Evolutionary conservation across 2,888 invertebrate species (phyloP), one percentile per base, ranked within the genome.

Genomic region (Hymenopus coronatus): DNA sequence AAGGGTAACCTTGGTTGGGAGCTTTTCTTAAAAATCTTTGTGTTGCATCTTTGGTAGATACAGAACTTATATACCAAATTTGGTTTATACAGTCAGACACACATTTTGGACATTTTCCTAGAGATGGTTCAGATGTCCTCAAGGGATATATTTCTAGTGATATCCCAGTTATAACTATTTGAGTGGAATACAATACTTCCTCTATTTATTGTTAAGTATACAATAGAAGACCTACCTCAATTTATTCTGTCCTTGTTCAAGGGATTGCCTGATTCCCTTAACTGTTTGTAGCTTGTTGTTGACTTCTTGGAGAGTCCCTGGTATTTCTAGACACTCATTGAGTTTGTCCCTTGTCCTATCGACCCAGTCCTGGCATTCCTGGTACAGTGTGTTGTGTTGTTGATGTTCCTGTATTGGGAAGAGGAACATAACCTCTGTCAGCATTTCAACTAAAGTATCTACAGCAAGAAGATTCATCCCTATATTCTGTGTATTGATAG

Each of bases 281-380:
- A 98, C 96, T 0, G 96, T 96, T 91, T 97, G 97, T 1, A 99
- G 93, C 92, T 98, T 98, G 91, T 95, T 96, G 92, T 97, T 97
- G 25, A 98, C 97, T 93, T 98, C 98, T 88, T 95, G 95, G 85
- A 98, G 93, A 0, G 96, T 97, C 91, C 96, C 97, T 0, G 97
- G 97, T 90, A 97, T 96, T 91, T 97, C 96, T 88, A 96, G 95
- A 91, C 98, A 97, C 91, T 97, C 96, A 91, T 95, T 96, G 0
- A 99, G 94, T 92, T 98, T 98, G 91, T 98, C 98, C 82, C 97
- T 95, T 0, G 98, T 98, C 90, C 97, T 95, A 91, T 98, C 97
- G 40, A 99, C 96, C 98, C 98, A 98, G 92, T 98, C 97, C 92
- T 97, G 97, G 92, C 98, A 98, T 93, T 98, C 98, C 92, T 98